Percentiles rank a stretch among this genome's conserved stretches.
Evolutionary conservation across 2,113 vertebrate species (phyloP).

Genomic region (Sprattus sprattus): DNA sequence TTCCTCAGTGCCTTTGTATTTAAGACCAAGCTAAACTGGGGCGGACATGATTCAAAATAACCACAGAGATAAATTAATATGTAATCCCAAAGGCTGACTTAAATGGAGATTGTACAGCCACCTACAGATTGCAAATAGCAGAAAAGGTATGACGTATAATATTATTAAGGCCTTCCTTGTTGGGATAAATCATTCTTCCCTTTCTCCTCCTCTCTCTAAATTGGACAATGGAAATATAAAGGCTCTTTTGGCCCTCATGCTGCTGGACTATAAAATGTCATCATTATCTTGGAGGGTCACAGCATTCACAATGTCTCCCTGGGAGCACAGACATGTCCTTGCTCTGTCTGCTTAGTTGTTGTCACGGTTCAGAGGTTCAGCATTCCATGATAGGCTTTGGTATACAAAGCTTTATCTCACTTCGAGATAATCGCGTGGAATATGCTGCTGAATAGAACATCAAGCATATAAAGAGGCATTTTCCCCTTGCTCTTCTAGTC

Average conservation of each 20-base stretch:
- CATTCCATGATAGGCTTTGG: background rate
- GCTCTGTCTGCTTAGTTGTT: background rate
- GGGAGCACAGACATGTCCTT: background rate
- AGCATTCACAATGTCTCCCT: background rate
- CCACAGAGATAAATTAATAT: slow-evolving; percentile 24
- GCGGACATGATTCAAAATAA: slow-evolving; percentile 40
- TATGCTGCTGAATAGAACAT: slow-evolving; percentile 21
- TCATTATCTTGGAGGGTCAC: background rate
- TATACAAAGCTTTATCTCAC: slow-evolving; percentile 28
- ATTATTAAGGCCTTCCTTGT: slow-evolving; percentile 2
- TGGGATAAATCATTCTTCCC: background rate
- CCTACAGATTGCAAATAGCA: slow-evolving; percentile 17
- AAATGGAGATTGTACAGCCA: slow-evolving; percentile 24
- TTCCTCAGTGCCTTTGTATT: slow-evolving; percentile 42
- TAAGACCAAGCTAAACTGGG: slow-evolving; percentile 27
- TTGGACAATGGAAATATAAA: background rate
- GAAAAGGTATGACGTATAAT: background rate
- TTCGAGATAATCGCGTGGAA: slow-evolving; percentile 38
- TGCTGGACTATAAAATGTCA: background rate
- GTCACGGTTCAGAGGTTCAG: background rate
- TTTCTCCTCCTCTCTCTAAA: background rate
- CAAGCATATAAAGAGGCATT: slow-evolving; percentile 34
- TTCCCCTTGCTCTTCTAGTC: slow-evolving; percentile 39
- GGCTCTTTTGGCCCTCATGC: background rate
- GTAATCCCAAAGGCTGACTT: slow-evolving; percentile 31